These are phyloP conservation scores for Heloderma charlesbogerti DNA, from an alignment of 2,113 vertebrate species.

Conservation along the genomic window DNA sequence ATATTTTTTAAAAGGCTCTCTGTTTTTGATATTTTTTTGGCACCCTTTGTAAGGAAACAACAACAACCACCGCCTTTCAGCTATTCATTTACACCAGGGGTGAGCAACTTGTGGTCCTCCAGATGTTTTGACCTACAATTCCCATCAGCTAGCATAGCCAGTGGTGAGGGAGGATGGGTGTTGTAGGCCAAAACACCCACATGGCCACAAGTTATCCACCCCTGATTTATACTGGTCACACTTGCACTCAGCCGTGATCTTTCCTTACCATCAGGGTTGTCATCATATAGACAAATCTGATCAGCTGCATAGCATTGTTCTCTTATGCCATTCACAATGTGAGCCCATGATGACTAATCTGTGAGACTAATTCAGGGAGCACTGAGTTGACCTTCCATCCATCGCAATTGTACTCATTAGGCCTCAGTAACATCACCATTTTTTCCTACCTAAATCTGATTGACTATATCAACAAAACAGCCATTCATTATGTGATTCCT, in stretches of 20 bases:
- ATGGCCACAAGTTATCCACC: too few species aligned
- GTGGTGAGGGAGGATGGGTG: not conserved
- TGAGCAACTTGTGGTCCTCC: too few species aligned
- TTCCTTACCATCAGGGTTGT: not conserved
- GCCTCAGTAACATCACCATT: not conserved
- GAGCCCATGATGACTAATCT: not conserved
- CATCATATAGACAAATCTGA: not conserved
- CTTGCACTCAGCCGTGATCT: not conserved
- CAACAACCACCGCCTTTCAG: too few species aligned
- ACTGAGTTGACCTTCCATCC: too few species aligned
- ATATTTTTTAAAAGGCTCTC: not conserved
- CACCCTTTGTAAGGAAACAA: too few species aligned
- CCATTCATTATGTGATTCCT: not conserved
- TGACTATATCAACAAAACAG: not conserved
- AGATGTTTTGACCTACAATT: too few species aligned
- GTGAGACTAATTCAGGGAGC: not conserved
- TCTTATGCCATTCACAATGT: not conserved
- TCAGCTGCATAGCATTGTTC: not conserved
- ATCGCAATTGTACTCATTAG: not conserved
- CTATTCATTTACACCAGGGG: too few species aligned
- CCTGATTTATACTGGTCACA: not conserved
- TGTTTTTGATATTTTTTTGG: too few species aligned
- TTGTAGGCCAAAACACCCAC: too few species aligned
- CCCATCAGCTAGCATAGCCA: not conserved
- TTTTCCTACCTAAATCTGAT: not conserved